A percentile compares a stretch with the other conserved stretches of the same genome.
phyloP scores from a whole-genome alignment of 2,797 vertebrate species.

The Potorous gilbertii region DNA sequence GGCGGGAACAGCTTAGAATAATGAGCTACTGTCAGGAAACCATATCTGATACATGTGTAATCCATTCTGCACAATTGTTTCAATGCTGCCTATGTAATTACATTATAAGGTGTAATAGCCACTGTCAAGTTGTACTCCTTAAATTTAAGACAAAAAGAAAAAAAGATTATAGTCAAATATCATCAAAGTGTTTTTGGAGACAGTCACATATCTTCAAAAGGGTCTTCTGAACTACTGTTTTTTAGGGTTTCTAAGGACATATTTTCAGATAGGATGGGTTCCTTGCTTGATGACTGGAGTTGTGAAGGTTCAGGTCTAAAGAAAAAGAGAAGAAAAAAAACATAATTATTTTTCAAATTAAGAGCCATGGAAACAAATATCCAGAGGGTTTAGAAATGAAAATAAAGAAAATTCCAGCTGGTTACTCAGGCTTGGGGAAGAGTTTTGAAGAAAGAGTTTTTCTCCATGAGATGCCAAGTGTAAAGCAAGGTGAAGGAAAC shows the following conservation, averaged over 20 bases:
- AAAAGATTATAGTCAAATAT: slow-evolving; percentile 47
- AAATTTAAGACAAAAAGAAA: slow-evolving; percentile 34
- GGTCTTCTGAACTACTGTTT: slow-evolving; percentile 87
- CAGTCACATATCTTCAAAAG: slow-evolving; percentile 90
- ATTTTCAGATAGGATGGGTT: slow-evolving; percentile 64
- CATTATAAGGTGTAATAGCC: slow-evolving; percentile 32
- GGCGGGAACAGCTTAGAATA: slow-evolving; percentile 53
- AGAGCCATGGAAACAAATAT: slow-evolving; percentile 26
- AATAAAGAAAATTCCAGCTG: slow-evolving; percentile 48
- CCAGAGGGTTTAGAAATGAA: background rate
- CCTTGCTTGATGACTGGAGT: slow-evolving; percentile 56
- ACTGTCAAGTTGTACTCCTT: slow-evolving; percentile 25
- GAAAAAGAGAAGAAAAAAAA: slow-evolving; percentile 71
- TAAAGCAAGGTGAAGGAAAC: slow-evolving; percentile 43
- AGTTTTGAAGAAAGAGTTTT: slow-evolving; percentile 28
- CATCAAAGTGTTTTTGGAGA: slow-evolving; percentile 63
- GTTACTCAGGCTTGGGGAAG: slow-evolving; percentile 60
- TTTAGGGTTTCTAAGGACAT: slow-evolving; percentile 82
- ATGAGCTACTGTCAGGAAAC: slow-evolving; percentile 49
- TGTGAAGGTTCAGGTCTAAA: slow-evolving; percentile 75
- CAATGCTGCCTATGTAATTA: slow-evolving; percentile 52
- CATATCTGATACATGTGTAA: slow-evolving; percentile 43
- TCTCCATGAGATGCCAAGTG: background rate
- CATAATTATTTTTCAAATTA: slow-evolving; percentile 42
- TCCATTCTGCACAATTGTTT: slow-evolving; percentile 12